Percentiles rank a stretch among this genome's conserved stretches.
Evolutionary conservation across 2,113 vertebrate species (phyloP).

Genomic region (Amphiprion percula): DNA sequence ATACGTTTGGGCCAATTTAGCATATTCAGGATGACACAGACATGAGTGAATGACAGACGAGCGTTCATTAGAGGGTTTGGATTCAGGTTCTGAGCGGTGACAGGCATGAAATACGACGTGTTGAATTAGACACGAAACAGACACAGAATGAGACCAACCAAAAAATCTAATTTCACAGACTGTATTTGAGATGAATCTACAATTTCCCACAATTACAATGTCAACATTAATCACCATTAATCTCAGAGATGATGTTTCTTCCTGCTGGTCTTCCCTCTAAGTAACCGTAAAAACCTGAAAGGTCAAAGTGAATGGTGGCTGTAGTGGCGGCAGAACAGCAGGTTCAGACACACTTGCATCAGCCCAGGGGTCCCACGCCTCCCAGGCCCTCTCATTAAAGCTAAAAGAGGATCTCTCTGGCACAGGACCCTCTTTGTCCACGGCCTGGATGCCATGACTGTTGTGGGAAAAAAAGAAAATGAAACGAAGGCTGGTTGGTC

Average conservation of each 20-base stretch:
- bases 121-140: conserved; percentile 19
- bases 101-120: conserved; percentile 17
- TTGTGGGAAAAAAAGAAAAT: conserved; percentile 69
- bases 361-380: conserved; percentile 77
- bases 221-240: conserved; percentile 1
- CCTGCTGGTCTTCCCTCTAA: neutral
- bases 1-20: conserved; percentile 30
- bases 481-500: conserved; percentile 67
- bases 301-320: conserved; percentile 49
- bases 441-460: conserved; percentile 75
- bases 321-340: conserved; percentile 56
- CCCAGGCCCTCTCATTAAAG: conserved; percentile 84
- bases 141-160: neutral
- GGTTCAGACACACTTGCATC: conserved; percentile 67
- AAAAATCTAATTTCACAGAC: neutral
- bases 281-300: conserved; percentile 45
- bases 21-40: conserved; percentile 38
- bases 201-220: conserved; percentile 14
- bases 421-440: conserved; percentile 82
- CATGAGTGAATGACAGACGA: conserved; percentile 12
- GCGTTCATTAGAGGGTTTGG: conserved; percentile 21
- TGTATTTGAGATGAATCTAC: conserved; percentile 15
- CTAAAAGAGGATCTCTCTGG: conserved; percentile 80
- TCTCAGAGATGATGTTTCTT: conserved; percentile 11
- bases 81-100: conserved; percentile 8